These are phyloP conservation scores for Galago senegalensis DNA, from an alignment of 2,797 vertebrate genomes.

Conservation along the genomic window DNA sequence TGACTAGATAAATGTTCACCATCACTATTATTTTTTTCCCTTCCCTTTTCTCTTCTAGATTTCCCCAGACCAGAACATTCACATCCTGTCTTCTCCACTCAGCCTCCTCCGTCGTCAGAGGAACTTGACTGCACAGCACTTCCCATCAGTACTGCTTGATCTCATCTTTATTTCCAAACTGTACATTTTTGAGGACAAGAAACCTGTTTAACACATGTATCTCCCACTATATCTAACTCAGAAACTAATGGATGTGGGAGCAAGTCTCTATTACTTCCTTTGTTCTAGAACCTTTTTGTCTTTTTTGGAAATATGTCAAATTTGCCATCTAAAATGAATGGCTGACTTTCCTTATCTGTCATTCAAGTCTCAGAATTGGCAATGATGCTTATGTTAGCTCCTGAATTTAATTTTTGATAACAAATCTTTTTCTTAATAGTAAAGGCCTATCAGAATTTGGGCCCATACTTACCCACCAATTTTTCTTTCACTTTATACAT, in stretches of 20 bases:
- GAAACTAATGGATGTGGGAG: not conserved
- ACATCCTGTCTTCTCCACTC: not conserved
- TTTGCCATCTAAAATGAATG: not conserved
- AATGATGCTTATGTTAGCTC: not conserved
- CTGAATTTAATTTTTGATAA: not conserved
- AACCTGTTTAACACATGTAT: not conserved
- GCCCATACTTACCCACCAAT: too few species aligned
- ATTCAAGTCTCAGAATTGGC: not conserved
- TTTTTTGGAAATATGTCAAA: not conserved
- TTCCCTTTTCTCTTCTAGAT: not conserved
- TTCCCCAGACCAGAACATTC: not conserved
- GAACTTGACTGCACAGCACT: not conserved
- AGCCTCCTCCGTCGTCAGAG: not conserved
- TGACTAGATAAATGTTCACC: too few species aligned
- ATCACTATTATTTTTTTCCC: not conserved
- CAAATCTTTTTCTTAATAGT: not conserved
- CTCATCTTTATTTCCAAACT: not conserved
- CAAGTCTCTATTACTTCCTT: not conserved
- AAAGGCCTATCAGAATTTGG: not conserved
- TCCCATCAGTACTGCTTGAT: not conserved
- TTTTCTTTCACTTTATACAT: too few species aligned
- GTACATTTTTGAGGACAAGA: not conserved
- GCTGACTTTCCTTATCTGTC: fast-evolving
- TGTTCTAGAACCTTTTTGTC: not conserved
- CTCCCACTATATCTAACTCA: not conserved